Base-by-base conservation (phyloP, 1,140 invertebrate genomes). In the Scylla paramamosain region DNA sequence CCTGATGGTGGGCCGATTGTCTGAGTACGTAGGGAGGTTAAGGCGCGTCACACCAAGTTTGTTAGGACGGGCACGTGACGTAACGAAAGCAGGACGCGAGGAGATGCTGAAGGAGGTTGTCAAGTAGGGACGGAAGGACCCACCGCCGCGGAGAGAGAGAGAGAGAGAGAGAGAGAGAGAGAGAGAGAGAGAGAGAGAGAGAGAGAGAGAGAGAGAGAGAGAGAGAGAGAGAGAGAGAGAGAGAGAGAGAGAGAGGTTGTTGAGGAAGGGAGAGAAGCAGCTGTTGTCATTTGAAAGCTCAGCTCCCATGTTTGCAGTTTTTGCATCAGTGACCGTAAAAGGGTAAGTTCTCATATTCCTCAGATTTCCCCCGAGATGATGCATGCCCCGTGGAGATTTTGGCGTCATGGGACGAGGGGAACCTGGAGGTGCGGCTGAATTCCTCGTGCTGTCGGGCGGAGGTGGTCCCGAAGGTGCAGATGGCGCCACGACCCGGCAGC, bases 121-220 rank as follows among this genome's bases (percentile, higher is more conserved):
- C 48, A 90, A 31, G 16, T 14, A 90, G 88, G 31, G 32, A 90
- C 2, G 31, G 45, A 90, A n/a, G n/a, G 46, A 32, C 7, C 14
- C 20, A 20, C 14, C 16, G 87, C 8, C 28, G 16, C 31, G 39
- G 88, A 90, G 88, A 90, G 88, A 90, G 88, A 90, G 88, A 89
- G 87, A 89, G 87, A 89, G 87, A 90, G 88, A 90, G 88, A 90
- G 88, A 90, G 88, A 90, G 88, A 90, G 88, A 90, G 88, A 90
- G 88, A 90, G 88, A 90, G 88, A 90, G 88, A 90, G 88, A 90
- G 88, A 90, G 86, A 88, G 86, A 88, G 86, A 88, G 86, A 88
- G 86, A 29, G 20, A 32, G 46, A 16, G 32, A 88, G 32, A 45
- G 46, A 20, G 28, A 87, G 29, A 48, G 46, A 48, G 46, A 48